Evolutionary conservation across 1,140 invertebrate species (phyloP), one percentile per base, ranked within the genome.

Genomic region (Tachypleus tridentatus): DNA sequence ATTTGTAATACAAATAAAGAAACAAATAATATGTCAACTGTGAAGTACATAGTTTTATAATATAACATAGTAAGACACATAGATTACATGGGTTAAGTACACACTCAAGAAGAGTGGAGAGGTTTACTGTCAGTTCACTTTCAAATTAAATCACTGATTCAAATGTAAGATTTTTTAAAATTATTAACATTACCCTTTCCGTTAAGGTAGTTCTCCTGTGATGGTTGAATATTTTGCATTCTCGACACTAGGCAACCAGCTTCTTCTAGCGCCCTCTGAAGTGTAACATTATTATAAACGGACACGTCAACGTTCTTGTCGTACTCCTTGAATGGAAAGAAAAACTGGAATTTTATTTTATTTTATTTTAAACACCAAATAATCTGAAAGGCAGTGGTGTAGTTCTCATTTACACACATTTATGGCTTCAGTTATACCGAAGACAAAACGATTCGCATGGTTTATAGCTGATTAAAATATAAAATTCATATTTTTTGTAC

Each of bases 291-390:
- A 5, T 57, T 10, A 47, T 68, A 65, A 3, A 69, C 58, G 50
- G 63, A 50, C 47, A 67, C 64, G 5, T 64, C 63, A 3, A 70
- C 52, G 10, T 70, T 68, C 3, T 63, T 52, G 57, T 70, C 69
- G 49, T 67, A 6, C 51, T 69, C 67, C 69, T 70, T 51, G 4
- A 67, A 61, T 57, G 9, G 58, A 63, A 60, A 57, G n/a, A n/a
- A n/a, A n/a, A n/a, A n/a, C n/a, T n/a, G n/a, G n/a, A n/a, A n/a
- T n/a, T n/a, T n/a, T n/a, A n/a, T 29, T 29, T 29, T 29, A 29
- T 29, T 29, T 29, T 29, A 29, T 29, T 29, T 29, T 29, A 29
- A 29, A 29, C 29, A 29, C 29, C 29, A 29, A 29, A 29, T 29
- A 29, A 29, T 29, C 29, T 29, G 29, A 29, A 29, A 29, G 29